These are phyloP conservation scores for Lutjanus argentimaculatus DNA, from an alignment of 2,797 vertebrate species.

Conservation along the genomic window DNA sequence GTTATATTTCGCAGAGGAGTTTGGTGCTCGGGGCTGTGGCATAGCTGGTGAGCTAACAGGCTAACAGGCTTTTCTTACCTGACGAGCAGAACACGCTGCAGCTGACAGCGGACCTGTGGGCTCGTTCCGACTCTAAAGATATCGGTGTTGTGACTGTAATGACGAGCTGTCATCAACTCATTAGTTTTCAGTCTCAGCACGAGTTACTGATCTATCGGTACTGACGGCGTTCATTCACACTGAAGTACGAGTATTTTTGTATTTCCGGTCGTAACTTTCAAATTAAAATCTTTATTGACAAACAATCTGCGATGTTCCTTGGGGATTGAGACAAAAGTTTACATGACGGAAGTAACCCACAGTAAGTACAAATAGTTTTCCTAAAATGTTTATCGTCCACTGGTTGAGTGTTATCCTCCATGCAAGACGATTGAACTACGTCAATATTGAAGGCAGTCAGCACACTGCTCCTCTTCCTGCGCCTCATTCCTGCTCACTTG, in stretches of 20 bases:
- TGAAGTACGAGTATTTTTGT: accelerated
- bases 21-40: not conserved
- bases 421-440: accelerated
- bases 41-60: not conserved
- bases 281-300: conserved; percentile 19
- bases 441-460: not conserved
- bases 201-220: conserved; percentile 3
- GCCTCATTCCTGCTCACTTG: not conserved
- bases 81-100: not conserved
- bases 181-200: not conserved
- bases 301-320: too few species aligned
- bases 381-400: not conserved
- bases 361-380: accelerated
- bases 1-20: not conserved
- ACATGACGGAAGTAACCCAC: too few species aligned
- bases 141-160: not conserved
- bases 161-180: conserved; percentile 1
- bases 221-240: not conserved
- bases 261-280: conserved; percentile 46
- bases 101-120: not conserved
- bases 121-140: not conserved
- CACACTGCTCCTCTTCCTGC: not conserved
- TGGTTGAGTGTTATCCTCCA: too few species aligned
- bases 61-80: conserved; percentile 52
- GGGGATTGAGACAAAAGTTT: accelerated